These are phyloP conservation scores for Sipunculus nudus DNA, from an alignment of 2,888 invertebrate species.

Conservation along the genomic window DNA sequence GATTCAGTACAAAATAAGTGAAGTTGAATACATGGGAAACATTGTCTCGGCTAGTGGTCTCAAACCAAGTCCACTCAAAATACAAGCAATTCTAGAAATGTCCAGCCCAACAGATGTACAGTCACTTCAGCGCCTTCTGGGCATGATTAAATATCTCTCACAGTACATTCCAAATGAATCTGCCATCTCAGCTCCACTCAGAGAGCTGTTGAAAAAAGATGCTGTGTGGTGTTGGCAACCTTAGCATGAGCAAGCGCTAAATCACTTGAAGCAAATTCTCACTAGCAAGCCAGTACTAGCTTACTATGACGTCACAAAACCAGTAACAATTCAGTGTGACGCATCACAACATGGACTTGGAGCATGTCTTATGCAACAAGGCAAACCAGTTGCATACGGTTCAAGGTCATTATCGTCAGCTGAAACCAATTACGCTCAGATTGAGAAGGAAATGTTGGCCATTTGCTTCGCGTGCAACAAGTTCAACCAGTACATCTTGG, in stretches of 20 bases:
- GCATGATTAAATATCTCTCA: constrained; percentile 33
- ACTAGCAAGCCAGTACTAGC: constrained; percentile 31
- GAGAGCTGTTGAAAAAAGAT: constrained; percentile 28
- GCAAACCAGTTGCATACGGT: constrained; percentile 34
- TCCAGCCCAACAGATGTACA: constrained; percentile 28
- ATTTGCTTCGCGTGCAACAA: constrained; percentile 28
- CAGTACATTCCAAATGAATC: constrained; percentile 37
- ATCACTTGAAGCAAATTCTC: too few species aligned
- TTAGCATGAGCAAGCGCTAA: too few species aligned
- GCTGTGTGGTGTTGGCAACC: constrained; percentile 11
- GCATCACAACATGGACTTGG: constrained; percentile 32
- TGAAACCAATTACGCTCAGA: constrained; percentile 35
- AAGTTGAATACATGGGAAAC: constrained; percentile 35
- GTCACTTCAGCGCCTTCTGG: constrained; percentile 22
- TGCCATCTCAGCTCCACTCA: constrained; percentile 28
- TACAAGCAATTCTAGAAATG: constrained; percentile 35
- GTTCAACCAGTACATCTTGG: constrained; percentile 34
- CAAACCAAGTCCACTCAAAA: constrained; percentile 26
- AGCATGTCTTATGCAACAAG: too few species aligned
- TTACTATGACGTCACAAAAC: constrained; percentile 24
- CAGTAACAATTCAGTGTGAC: constrained; percentile 21
- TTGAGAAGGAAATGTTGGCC: constrained; percentile 34
- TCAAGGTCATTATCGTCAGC: constrained; percentile 31
- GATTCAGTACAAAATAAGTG: constrained; percentile 18
- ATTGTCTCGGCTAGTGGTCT: constrained; percentile 30